Base-by-base conservation (phyloP, 2,888 invertebrate species). In the Arctia plantaginis region DNA sequence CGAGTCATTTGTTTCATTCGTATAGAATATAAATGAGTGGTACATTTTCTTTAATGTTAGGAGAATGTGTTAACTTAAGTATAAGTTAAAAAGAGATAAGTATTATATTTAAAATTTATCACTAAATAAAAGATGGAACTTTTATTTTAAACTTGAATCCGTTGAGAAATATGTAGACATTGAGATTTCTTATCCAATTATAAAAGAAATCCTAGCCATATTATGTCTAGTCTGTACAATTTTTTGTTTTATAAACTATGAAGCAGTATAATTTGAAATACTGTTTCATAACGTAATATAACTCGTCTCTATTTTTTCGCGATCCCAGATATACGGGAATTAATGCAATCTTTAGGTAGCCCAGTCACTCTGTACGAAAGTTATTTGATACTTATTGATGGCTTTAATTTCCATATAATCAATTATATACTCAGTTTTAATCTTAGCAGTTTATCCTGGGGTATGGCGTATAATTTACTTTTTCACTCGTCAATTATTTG, bases 161-260 rank as follows among this genome's bases (percentile, higher is more conserved):
- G 41, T 62, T 75, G 47, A 79, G 64, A 51, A 13, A 70, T 65
- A 72, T 66, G 69, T 69, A 69, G 44, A 59, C 70, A 72, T 69
- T 27, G 62, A 30, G 27, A 69, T 59, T 41, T 66, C 39, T 10
- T 69, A 4, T n/a, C 15, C 15, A 71, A 72, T 76, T 44, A 27
- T 55, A 55, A 62, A 44, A 47, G 30, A 72, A 64, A 71, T 72
- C 59, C 3, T 69, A 83, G 85, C 83, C 83, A 85, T 83, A 70
- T 76, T 64, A 30, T 39, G 75, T 83, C 85, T 84, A 84, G 83
- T 84, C 83, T 81, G 15, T 66, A 71, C 65, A 71, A 23, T 64
- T 67, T 70, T 59, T 73, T 55, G 51, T 69, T 66, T 68, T 13
- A 33, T 64, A 33, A 35, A 55, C 15, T 66, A 30, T n/a, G 12